phyloP scores from a whole-genome alignment of 2,888 invertebrate species.

The Entomobrya multifasciata region DNA sequence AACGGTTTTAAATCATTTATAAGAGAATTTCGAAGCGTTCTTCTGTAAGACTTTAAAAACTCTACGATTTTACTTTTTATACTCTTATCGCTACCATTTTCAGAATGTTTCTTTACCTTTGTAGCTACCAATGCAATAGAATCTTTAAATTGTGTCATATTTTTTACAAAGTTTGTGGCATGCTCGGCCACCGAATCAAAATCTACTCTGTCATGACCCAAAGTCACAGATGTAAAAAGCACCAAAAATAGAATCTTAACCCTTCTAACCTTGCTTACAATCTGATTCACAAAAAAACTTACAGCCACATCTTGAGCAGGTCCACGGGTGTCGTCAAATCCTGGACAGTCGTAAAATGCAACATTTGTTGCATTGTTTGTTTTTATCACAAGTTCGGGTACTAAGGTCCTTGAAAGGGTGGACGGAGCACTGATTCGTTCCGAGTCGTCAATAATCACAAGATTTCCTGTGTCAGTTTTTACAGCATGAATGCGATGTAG shows the following conservation, averaged over 20 bases:
- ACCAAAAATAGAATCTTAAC: background rate
- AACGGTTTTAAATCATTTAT: too few relatives aligned
- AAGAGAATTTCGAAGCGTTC: too few relatives aligned
- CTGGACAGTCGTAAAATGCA: constrained; percentile 56
- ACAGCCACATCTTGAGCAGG: constrained; percentile 20
- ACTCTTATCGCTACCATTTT: too few relatives aligned
- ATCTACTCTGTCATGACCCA: background rate
- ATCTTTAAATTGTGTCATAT: too few relatives aligned
- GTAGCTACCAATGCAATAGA: too few relatives aligned
- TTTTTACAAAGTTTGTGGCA: too few relatives aligned
- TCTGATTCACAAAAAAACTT: constrained; percentile 29
- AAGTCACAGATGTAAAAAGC: background rate
- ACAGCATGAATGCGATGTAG: background rate
- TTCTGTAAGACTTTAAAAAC: too few relatives aligned
- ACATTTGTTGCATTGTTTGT: too few relatives aligned
- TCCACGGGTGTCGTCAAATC: constrained; percentile 46
- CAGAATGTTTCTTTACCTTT: too few relatives aligned
- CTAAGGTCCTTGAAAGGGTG: background rate
- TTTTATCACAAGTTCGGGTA: background rate
- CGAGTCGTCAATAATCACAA: constrained; percentile 5
- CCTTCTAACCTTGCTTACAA: background rate
- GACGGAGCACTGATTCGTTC: background rate
- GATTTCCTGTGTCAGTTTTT: background rate
- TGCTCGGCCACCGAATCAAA: background rate
- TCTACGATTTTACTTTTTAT: too few relatives aligned